Conservation (phyloP, 2,113 vertebrate species). For the Paratilapia polleni region DNA sequence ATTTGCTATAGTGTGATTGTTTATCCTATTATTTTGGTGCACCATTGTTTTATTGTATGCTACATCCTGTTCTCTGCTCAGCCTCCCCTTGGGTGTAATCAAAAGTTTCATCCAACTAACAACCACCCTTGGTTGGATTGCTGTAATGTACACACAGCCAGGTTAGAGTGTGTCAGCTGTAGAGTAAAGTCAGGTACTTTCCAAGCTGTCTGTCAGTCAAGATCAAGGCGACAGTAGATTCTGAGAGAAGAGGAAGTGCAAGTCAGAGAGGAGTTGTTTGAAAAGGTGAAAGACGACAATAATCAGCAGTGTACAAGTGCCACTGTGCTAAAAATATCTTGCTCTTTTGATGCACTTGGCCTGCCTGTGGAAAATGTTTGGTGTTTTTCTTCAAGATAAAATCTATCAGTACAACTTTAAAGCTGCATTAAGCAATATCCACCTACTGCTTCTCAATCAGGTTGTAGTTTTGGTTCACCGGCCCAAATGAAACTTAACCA, state of each 20-base stretch:
- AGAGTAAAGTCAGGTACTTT: conserved; percentile 59
- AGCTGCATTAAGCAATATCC: conserved; percentile 72
- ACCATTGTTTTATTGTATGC: conserved; percentile 65
- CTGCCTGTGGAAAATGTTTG: neutral
- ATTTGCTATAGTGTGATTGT: conserved; percentile 4
- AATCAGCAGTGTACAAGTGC: neutral
- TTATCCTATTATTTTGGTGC: conserved; percentile 38
- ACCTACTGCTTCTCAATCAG: neutral
- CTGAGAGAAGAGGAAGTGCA: conserved; percentile 48
- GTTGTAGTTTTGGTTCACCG: conserved; percentile 3
- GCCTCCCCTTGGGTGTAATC: conserved; percentile 15
- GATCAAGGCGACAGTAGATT: conserved; percentile 7
- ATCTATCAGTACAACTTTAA: conserved; percentile 20
- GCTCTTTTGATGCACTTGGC: neutral
- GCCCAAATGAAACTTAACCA: conserved; percentile 28
- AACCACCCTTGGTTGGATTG: neutral
- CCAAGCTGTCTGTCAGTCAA: conserved; percentile 32
- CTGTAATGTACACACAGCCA: neutral
- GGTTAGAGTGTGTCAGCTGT: conserved; percentile 7
- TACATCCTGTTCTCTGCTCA: conserved; percentile 50
- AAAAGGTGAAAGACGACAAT: neutral
- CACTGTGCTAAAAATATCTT: neutral
- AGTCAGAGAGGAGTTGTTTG: neutral
- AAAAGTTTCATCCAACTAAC: conserved; percentile 9
- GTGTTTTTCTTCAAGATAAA: neutral